These are phyloP conservation scores for Himalopsyche japonica DNA, from an alignment of 2,888 invertebrate species.

Conservation along the genomic window DNA sequence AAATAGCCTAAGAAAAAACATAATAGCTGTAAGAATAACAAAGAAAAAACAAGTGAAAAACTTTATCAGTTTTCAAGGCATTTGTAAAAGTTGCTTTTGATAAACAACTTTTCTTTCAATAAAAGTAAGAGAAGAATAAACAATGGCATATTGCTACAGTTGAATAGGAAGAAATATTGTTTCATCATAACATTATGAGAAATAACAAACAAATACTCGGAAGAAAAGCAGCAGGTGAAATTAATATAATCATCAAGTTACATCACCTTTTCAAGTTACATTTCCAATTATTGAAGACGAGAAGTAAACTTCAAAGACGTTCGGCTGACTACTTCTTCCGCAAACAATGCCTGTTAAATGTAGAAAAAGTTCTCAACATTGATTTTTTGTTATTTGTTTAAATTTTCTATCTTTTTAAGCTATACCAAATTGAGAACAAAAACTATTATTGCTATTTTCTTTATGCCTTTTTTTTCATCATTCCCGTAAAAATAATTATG, in stretches of 20 bases:
- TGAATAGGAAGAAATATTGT: slow-evolving; percentile 8
- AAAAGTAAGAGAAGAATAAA: slow-evolving; percentile 19
- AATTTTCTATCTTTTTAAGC: too few relatives aligned
- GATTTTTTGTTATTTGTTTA: too few relatives aligned
- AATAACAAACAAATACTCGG: background rate
- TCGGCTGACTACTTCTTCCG: too few relatives aligned
- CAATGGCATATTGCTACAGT: slow-evolving; percentile 8
- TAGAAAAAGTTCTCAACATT: too few relatives aligned
- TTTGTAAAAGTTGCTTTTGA: slow-evolving; percentile 35
- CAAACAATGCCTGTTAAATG: too few relatives aligned
- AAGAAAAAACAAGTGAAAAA: slow-evolving; percentile 6
- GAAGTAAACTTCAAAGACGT: too few relatives aligned
- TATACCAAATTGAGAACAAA: too few relatives aligned
- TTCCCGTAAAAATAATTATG: too few relatives aligned
- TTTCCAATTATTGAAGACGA: too few relatives aligned
- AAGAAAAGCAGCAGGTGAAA: background rate
- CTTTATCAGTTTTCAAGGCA: slow-evolving; percentile 19
- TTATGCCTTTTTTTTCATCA: too few relatives aligned
- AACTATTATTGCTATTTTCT: too few relatives aligned
- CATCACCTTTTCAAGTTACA: too few relatives aligned
- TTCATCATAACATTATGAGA: background rate
- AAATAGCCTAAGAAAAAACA: slow-evolving; percentile 17
- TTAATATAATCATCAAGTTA: background rate
- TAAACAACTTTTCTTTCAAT: slow-evolving; percentile 37
- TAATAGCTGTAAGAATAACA: slow-evolving; percentile 21